These are phyloP conservation scores for Notospermus geniculatus DNA, from an alignment of 1,140 invertebrate genomes.

Conservation along the genomic window DNA sequence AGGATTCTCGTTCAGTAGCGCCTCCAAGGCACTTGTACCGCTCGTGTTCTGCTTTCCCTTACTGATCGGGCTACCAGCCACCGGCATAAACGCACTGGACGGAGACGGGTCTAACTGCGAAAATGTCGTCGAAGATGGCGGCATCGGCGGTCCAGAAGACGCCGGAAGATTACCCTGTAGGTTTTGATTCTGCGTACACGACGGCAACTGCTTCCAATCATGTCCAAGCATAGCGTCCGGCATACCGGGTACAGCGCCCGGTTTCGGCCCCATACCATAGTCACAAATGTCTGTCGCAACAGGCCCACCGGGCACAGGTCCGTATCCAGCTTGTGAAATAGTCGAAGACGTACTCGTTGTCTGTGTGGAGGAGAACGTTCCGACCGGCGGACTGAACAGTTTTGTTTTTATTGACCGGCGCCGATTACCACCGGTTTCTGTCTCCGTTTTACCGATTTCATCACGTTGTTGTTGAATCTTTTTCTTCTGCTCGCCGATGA, in stretches of 20 bases:
- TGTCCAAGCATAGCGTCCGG: too few species aligned
- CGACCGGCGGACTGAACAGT: constrained; percentile 10
- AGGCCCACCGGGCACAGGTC: background rate
- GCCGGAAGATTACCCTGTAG: background rate
- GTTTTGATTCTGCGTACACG: too few species aligned
- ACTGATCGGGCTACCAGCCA: background rate
- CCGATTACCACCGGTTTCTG: background rate
- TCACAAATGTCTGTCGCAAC: too few species aligned
- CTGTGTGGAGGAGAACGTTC: constrained; percentile 5
- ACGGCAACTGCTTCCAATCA: too few species aligned
- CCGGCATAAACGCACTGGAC: constrained; percentile 5
- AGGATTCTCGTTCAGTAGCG: too few species aligned
- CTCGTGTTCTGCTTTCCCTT: too few species aligned
- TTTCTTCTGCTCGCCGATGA: constrained; percentile 70
- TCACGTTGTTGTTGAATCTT: constrained; percentile 63
- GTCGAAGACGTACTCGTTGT: background rate
- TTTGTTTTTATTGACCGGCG: constrained; percentile 8
- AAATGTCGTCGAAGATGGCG: background rate
- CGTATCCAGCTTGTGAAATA: background rate
- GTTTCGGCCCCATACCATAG: too few species aligned
- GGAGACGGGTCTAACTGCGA: background rate
- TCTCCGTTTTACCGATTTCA: constrained; percentile 25
- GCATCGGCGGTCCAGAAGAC: background rate
- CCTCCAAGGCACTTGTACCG: too few species aligned
- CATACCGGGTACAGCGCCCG: too few species aligned